Base-by-base conservation (phyloP, 2,888 invertebrate genomes). In the Epinotia nisella region DNA sequence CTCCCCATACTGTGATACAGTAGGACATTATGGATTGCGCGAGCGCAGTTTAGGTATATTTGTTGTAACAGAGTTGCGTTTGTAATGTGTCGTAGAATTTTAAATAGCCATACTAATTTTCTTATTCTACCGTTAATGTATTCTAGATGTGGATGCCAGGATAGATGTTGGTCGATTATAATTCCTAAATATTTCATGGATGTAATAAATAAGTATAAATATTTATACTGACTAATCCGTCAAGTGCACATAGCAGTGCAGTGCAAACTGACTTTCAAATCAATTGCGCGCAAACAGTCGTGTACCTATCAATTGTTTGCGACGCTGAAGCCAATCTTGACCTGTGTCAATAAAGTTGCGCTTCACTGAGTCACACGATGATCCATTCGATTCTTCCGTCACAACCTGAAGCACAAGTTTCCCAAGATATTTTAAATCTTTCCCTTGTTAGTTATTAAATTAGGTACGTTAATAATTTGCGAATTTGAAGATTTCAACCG, bases 331-430 rank as follows among this genome's bases (percentile, higher is more conserved):
- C 66, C 74, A 78, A 80, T 82, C 84, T 81, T 81, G 84, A 84
- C 83, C 84, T 84, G 78, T 83, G 83, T 78, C 82, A 85, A 79
- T 75, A 70, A 60, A 45, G 15, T 67, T 56, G 19, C 11, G 60
- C 55, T 67, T 61, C 7, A 67, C 35, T 55, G 19, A 35, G 60
- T 21, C 60, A 29, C 35, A 53, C n/a, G 11, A 10, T 49, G 3
- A 7, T 19, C 49, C 49, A 15, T 59, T 51, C 49, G 29, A 21
- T 49, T 64, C 29, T 29, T 51, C 21, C 15, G 24, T 29, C 24
- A 10, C 15, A n/a, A 15, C 13, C 9, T 19, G n/a, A 7, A 58
- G n/a, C 58, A 58, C 55, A n/a, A n/a, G 21, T 55, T 49, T 35
- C 11, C 17, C 15, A n/a, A 24, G 17, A 49, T 4, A n/a, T 29